Percentiles rank a stretch among this genome's conserved stretches.
Evolutionary conservation across 2,888 invertebrate species (phyloP).

Genomic region (Brenthis ino): DNA sequence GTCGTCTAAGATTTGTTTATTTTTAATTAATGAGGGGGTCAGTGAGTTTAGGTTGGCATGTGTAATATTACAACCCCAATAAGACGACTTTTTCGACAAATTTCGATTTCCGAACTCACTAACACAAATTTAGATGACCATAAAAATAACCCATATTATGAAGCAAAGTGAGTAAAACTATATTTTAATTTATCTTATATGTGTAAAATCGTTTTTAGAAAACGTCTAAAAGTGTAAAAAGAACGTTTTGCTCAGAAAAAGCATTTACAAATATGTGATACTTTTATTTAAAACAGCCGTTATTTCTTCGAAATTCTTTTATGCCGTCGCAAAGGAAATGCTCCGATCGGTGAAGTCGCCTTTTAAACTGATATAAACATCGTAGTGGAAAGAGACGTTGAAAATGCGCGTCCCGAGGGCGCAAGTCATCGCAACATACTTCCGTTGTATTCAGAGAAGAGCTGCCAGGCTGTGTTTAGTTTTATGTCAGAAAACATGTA

Average conservation of each 20-base stretch:
- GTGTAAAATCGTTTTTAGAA: not conserved
- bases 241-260: constrained; percentile 15
- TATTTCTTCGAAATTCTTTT: constrained; percentile 64
- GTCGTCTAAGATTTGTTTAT: too few relatives aligned
- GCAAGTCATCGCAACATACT: constrained; percentile 57
- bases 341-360: constrained; percentile 65
- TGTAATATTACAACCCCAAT: too few relatives aligned
- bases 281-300: constrained; percentile 57
- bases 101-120: too few relatives aligned
- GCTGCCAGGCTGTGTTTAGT: constrained; percentile 39
- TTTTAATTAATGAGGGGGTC: too few relatives aligned
- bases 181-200: not conserved
- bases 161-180: too few relatives aligned
- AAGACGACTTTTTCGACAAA: too few relatives aligned
- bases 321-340: constrained; percentile 58
- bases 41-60: too few relatives aligned
- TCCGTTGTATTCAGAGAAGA: constrained; percentile 59
- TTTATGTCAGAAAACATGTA: constrained; percentile 18
- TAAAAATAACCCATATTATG: too few relatives aligned
- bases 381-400: constrained; percentile 40
- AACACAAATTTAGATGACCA: too few relatives aligned
- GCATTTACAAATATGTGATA: constrained; percentile 33
- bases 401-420: constrained; percentile 47
- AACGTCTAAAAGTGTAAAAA: not conserved
- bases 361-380: constrained; percentile 73